Conservation (phyloP, 2,888 invertebrate genomes). For the Leucophenga montana region DNA sequence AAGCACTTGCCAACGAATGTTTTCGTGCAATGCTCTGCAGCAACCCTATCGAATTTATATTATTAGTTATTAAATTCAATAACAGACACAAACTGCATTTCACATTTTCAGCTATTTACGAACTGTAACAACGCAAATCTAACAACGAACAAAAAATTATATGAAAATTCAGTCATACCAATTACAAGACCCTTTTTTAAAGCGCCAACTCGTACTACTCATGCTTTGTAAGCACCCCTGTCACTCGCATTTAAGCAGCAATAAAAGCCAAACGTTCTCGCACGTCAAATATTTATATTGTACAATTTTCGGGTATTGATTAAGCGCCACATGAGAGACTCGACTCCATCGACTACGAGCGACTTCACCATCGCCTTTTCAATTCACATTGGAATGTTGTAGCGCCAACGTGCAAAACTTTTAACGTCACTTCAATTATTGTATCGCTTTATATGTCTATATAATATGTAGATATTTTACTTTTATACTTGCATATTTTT, state of each 20-base stretch:
- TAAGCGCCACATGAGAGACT: slow-evolving; percentile 50
- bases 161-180: too few relatives aligned
- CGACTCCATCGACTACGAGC: background rate
- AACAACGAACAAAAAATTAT: slow-evolving; percentile 40
- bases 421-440: slow-evolving; percentile 53
- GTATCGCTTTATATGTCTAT: slow-evolving; percentile 52
- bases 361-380: background rate
- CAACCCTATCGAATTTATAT: too few relatives aligned
- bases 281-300: slow-evolving; percentile 65
- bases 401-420: slow-evolving; percentile 15
- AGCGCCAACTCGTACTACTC: background rate
- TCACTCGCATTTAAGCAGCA: slow-evolving; percentile 37
- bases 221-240: too few relatives aligned
- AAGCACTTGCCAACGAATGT: too few relatives aligned
- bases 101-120: too few relatives aligned
- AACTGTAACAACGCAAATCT: too few relatives aligned
- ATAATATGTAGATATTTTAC: slow-evolving; percentile 36
- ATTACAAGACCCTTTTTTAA: slow-evolving; percentile 49
- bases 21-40: too few relatives aligned
- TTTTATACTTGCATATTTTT: background rate
- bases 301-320: slow-evolving; percentile 60
- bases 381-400: too few relatives aligned
- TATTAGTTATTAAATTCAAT: too few relatives aligned
- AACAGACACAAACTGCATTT: too few relatives aligned
- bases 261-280: slow-evolving; percentile 59